Evolutionary conservation across 2,797 vertebrate genomes (phyloP).

Genomic region (Gobio occitaniae): DNA sequence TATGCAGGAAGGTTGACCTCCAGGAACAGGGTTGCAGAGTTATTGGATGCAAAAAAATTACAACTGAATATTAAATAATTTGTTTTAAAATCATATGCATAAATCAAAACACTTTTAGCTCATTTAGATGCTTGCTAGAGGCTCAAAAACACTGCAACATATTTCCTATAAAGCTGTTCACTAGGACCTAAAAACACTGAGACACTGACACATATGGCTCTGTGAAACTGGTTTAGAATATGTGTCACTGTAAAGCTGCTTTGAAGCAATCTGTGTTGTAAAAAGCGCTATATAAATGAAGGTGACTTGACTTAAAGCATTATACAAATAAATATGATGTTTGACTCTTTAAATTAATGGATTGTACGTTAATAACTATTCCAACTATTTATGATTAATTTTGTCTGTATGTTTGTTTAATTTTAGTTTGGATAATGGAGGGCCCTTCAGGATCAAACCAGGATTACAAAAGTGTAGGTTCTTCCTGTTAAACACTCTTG

Average conservation of each 20-base stretch:
- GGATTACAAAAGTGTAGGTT: background rate
- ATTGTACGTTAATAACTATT: background rate
- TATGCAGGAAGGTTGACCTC: too few relatives aligned
- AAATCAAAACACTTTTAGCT: too few relatives aligned
- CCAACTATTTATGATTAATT: background rate
- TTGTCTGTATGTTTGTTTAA: background rate
- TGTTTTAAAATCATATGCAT: too few relatives aligned
- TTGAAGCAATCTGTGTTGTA: too few relatives aligned
- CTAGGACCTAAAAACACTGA: background rate
- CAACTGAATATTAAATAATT: too few relatives aligned
- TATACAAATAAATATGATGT: background rate
- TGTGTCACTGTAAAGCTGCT: background rate
- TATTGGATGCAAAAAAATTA: too few relatives aligned
- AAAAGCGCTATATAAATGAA: too few relatives aligned
- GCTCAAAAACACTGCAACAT: background rate
- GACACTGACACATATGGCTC: background rate
- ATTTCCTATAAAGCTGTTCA: rapidly evolving
- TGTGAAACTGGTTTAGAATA: background rate
- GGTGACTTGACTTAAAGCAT: background rate
- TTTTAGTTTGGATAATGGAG: background rate
- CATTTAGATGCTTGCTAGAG: too few relatives aligned
- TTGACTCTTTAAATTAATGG: background rate
- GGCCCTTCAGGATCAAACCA: background rate
- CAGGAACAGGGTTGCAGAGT: too few relatives aligned
- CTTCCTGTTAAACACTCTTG: rapidly evolving